Base-by-base conservation (phyloP, 1,140 invertebrate genomes). In the Drosophila erecta region DNA sequence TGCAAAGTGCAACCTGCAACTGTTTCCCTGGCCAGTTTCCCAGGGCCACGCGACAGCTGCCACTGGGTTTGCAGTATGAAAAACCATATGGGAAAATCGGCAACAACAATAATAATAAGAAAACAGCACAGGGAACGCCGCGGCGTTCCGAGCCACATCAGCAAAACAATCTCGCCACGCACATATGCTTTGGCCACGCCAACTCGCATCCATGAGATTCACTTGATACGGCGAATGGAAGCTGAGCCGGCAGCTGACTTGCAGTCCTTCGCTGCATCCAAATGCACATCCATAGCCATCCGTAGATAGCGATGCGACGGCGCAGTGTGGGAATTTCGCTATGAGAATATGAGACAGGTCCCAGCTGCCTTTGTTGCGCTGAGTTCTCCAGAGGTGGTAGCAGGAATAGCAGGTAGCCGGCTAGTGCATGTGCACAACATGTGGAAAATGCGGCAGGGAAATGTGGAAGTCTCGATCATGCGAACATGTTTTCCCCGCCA, bases 21-120 rank as follows among this genome's bases (percentile, higher is more conserved):
- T 78, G 78, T 74, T 78, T 54, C 64, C 66, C 12, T 22, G 37
- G 20, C 50, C 41, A 58, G 50, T 69, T 84, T 84, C 76, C 66
- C 81, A 84, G 51, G 83, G 57, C 50, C 74, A 78, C 74, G 75
- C 83, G 83, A 86, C 81, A 86, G 81, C 83, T 86, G 81, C 79
- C 70, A 58, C 57, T 58, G 77, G 14, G 43, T 54, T 57, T 43
- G 77, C 60, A 71, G 69, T 80, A 72, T 76, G 77, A 55, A 83
- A 78, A 87, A 67, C 69, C 83, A 87, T 86, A 86, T 83, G 81
- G 76, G 75, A 87, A 86, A 83, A 76, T 87, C 78, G 81, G 74
- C 74, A 69, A 62, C 41, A 81, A 60, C 65, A 59, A 61, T n/a
- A n/a, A n/a, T n/a, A 11, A 17, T 17, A 77, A 53, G 67, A 67